Evolutionary conservation across 1,140 invertebrate species (phyloP), one percentile per base, ranked within the genome.

Genomic region (Drosophila persimilis): DNA sequence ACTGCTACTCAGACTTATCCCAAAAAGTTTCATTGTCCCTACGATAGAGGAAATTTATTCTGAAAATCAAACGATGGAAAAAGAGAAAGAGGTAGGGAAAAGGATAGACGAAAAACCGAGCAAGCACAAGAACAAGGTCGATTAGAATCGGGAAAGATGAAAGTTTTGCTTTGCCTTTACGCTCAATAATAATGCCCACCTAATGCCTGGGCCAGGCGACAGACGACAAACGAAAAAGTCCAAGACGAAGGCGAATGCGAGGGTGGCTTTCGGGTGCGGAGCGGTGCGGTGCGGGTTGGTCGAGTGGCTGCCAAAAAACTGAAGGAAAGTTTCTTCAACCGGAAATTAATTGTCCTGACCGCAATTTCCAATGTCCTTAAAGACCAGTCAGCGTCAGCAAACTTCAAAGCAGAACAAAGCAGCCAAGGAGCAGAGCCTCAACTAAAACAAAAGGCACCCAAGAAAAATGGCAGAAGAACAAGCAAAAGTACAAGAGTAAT

Each of bases 361-460:
- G 83, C 81, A 85, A 85, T 85, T 85, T 88, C 77, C 73, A 85
- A 85, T 85, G 81, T 85, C 83, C 85, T 85, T 86, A 85, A 81
- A 81, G 81, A 81, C 73, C 75, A 85, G 78, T 77, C 81, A 77
- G 70, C 73, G 78, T 77, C 81, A 77, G 70, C 73, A 88, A 85
- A 85, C 81, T 88, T 88, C 83, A 85, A 85, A 85, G 81, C 78
- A 66, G 63, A 76, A 85, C 80, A 80, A 80, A 39, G 11, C 3
- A 11, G 35, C 35, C 31, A 9, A 9, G 9, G 35, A 31, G 9
- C 9, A 4, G 78, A 62, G 50, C 70, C 61, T 11, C 11, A 84
- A 76, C 80, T 85, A 72, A 84, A 84, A 80, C 76, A 84, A 84
- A 80, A 58, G 59, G 50, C 56, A 56, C 20, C 73, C 80, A 66